A percentile compares a stretch with the other conserved stretches of the same genome.
These are phyloP conservation scores for Cydia amplana DNA, from an alignment of 1,140 invertebrate genomes.

Conservation along the genomic window DNA sequence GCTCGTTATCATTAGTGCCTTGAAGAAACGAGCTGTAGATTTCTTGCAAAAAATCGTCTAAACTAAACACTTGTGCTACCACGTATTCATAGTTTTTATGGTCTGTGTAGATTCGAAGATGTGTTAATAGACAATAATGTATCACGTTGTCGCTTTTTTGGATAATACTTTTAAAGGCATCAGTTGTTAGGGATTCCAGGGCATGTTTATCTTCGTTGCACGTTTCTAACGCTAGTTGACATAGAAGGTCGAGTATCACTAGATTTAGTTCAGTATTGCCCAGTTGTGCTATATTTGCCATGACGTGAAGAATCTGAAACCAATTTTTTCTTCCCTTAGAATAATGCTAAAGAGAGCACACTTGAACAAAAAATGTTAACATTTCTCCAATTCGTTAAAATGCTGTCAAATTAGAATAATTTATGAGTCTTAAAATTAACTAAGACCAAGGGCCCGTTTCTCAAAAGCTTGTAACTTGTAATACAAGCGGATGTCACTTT, in stretches of 20 bases:
- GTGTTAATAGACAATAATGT: constrained; percentile 38
- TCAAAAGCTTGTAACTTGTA: too few relatives aligned
- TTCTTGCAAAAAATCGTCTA: constrained; percentile 36
- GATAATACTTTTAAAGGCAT: constrained; percentile 40
- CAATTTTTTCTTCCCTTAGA: constrained; percentile 16
- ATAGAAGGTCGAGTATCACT: constrained; percentile 53
- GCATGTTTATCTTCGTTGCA: constrained; percentile 39
- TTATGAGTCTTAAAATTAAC: too few relatives aligned
- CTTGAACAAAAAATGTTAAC: too few relatives aligned
- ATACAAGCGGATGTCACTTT: too few relatives aligned
- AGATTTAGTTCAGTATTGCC: constrained; percentile 49
- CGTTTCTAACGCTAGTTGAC: constrained; percentile 39
- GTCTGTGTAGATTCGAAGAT: constrained; percentile 25
- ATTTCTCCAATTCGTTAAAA: too few relatives aligned
- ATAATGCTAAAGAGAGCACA: not conserved
- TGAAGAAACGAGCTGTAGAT: constrained; percentile 26
- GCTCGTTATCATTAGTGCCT: not conserved
- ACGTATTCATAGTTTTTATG: constrained; percentile 43
- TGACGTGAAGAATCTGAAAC: constrained; percentile 57
- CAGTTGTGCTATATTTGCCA: constrained; percentile 44
- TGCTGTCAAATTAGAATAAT: too few relatives aligned
- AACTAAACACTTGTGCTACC: constrained; percentile 37
- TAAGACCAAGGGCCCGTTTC: too few relatives aligned
- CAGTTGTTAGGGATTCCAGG: constrained; percentile 32
- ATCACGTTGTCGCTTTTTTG: constrained; percentile 38